Evolutionary conservation across 2,113 vertebrate genomes (phyloP), one percentile per base, ranked within the genome.

Genomic region (Tychaedon coryphoeus): DNA sequence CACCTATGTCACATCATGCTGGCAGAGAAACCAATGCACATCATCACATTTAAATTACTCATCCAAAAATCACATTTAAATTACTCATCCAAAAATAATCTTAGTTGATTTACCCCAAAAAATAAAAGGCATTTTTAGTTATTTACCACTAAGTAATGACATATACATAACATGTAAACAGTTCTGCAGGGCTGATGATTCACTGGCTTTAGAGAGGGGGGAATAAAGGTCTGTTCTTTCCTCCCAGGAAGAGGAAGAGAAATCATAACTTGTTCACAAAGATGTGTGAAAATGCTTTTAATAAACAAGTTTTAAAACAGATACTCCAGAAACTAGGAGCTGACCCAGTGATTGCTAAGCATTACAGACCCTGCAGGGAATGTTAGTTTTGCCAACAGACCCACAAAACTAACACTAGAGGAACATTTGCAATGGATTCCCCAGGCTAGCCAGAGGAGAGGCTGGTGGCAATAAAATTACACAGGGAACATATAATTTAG

Each of bases 91-190:
- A 75, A 90, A 88, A 95, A 90, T 87, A 90, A 86, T 38, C 87
- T 77, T 28, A 22, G n/a, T 29, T 66, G 71, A 48, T 85, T 66
- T 66, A 58, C 17, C 40, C 91, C 85, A 43, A 70, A 73, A 89
- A 96, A 86, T 14, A 93, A 47, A 86, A 85, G 16, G 40, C 60
- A 60, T 56, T 95, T 94, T 94, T 76, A 91, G 66, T 89, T 95
- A 88, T 96, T 94, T 94, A 82, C 62, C 84, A 62, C 50, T 43
- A 85, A 82, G 70, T 53, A 78, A 78, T 65, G 50, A 28, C 45
- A 54, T 34, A 79, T 29, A 53, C 53, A 8, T 72, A 69, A 70
- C 26, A 58, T 2, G 36, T 45, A 93, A 93, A 93, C 70, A 78
- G 31, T 20, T 81, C 61, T 42, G 38, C 28, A n/a, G 53, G n/a